Base-by-base conservation (phyloP, 2,888 invertebrate species). In the Gryllus longicercus region DNA sequence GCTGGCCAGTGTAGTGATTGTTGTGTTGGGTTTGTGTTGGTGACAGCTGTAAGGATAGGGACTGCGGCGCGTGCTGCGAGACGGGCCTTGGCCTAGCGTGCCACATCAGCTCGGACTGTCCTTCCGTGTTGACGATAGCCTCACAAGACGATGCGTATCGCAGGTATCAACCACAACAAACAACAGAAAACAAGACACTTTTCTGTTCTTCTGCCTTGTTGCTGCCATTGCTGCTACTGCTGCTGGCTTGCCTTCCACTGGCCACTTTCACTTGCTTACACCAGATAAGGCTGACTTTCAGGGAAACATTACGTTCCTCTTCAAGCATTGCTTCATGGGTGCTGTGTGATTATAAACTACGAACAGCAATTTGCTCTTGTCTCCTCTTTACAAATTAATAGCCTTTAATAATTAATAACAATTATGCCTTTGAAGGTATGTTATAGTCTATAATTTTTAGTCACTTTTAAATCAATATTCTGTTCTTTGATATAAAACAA, bases 1-100 rank as follows among this genome's bases (percentile, higher is more conserved):
- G 49, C 76, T 79, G 75, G 63, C 77, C 75, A 75, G 78, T 78
- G 76, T 74, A 75, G 38, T 80, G 79, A 81, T 81, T 79, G 51
- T 79, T 50, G 79, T 80, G 75, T 74, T 77, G 77, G 50, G 78
- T 79, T 77, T 80, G 80, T 82, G 79, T 83, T 81, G 77, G 74
- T 81, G 38, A 76, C 38, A 85, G 85, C 81, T 85, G 85, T 83
- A 84, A 84, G 82, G 85, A 85, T 83, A 84, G 85, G 82, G 84
- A 85, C 81, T 85, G 85, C 82, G 84, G 84, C 81, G 85, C 85
- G 81, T 85, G 85, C 80, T 81, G 81, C 79, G 79, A 75, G 21
- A 74, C 81, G 74, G 77, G 81, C 81, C 79, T 82, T 79, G 81
- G 83, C 74, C 80, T 81, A 77, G 79, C 81, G 49, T 82, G 83